Evolutionary conservation across 2,113 vertebrate species (phyloP).

Genomic region (Acrocephalus kingi): DNA sequence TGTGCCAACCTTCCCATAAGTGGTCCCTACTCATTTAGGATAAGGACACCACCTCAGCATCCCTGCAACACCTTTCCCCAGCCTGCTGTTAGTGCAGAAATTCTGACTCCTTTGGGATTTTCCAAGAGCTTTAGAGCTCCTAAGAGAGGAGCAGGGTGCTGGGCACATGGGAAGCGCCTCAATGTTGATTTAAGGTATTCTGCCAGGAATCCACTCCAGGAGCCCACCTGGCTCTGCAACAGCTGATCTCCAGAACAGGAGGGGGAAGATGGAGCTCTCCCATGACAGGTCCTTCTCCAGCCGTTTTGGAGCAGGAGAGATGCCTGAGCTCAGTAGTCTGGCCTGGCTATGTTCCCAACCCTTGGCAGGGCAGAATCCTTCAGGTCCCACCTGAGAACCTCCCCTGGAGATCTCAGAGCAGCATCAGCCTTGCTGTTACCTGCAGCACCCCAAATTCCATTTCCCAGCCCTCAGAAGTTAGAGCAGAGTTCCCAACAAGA

Average conservation of each 20-base stretch:
- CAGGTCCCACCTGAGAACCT: not conserved
- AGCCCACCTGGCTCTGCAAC: not conserved
- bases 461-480: fast-evolving
- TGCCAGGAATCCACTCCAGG: not conserved
- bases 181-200: not conserved
- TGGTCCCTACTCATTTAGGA: not conserved
- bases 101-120: not conserved
- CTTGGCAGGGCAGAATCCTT: not conserved
- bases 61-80: not conserved
- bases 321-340: not conserved
- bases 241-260: not conserved
- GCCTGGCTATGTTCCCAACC: not conserved
- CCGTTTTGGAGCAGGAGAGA: not conserved
- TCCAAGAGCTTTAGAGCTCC: not conserved
- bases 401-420: not conserved
- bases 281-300: not conserved
- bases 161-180: not conserved
- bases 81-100: not conserved
- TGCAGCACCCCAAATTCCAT: not conserved
- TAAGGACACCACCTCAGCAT: not conserved
- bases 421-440: not conserved
- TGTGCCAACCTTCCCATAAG: not conserved
- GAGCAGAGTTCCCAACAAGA: not conserved
- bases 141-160: not conserved
- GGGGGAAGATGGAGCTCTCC: not conserved